Conservation (phyloP, 2,888 invertebrate genomes). For the Blastobasis adustella region DNA sequence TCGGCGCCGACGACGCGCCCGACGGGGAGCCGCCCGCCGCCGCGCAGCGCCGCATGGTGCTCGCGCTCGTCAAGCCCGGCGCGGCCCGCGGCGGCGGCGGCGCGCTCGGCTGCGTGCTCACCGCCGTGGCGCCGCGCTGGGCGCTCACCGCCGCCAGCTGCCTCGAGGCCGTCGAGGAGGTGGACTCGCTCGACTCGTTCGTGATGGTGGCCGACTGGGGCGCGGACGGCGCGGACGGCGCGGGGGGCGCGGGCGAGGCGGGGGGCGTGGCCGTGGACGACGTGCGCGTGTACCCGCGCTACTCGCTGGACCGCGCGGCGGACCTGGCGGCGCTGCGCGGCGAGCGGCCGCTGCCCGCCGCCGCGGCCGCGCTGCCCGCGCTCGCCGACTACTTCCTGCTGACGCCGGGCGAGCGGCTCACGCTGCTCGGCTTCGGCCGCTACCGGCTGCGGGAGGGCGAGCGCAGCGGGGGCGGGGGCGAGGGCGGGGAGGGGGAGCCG, state of each 20-base stretch:
- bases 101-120: conserved; percentile 50
- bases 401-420: conserved; percentile 44
- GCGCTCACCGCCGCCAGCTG: conserved; percentile 57
- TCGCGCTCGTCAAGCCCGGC: conserved; percentile 44
- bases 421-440: conserved; percentile 43
- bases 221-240: conserved; percentile 19
- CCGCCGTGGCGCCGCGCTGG: conserved; percentile 42
- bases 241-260: conserved; percentile 26
- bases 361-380: conserved; percentile 21
- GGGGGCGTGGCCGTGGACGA: conserved; percentile 42
- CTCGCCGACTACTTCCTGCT: conserved; percentile 35
- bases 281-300: conserved; percentile 30
- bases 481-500: background rate
- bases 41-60: conserved; percentile 21
- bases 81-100: conserved; percentile 32
- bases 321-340: conserved; percentile 45
- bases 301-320: conserved; percentile 27
- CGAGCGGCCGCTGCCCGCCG: conserved; percentile 11
- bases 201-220: conserved; percentile 43
- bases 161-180: conserved; percentile 49
- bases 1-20: conserved; percentile 6
- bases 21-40: conserved; percentile 27
- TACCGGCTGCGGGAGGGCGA: conserved; percentile 12
- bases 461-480: background rate
- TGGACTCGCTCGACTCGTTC: conserved; percentile 47